These are phyloP conservation scores for Oriolus oriolus DNA, from an alignment of 2,113 vertebrate species.

Conservation along the genomic window DNA sequence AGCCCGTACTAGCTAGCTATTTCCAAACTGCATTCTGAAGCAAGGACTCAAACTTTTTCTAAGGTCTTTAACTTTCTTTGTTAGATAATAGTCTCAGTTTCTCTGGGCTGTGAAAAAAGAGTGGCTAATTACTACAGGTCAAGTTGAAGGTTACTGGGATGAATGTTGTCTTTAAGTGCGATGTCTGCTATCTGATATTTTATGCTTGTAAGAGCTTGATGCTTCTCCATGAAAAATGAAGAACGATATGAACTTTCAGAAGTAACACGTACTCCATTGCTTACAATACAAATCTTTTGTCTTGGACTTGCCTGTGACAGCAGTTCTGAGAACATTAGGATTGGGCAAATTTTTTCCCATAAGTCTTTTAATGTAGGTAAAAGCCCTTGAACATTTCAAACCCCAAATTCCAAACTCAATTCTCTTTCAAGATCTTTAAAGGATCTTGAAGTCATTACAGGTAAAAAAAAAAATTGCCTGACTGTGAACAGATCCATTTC, in stretches of 20 bases:
- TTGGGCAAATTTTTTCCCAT: neutral
- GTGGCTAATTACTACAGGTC: neutral
- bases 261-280: neutral
- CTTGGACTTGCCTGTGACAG: neutral
- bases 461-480: neutral
- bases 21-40: neutral
- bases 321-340: neutral
- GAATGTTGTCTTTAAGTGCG: neutral
- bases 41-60: neutral
- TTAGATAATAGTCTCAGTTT: neutral
- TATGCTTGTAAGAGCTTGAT: neutral
- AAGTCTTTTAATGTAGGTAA: neutral
- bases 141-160: neutral
- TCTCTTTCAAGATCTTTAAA: neutral
- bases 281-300: neutral
- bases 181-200: neutral
- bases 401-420: neutral
- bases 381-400: neutral
- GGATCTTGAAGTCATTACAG: neutral
- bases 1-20: neutral
- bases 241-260: neutral
- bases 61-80: neutral
- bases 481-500: neutral
- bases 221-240: neutral
- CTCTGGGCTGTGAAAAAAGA: neutral